A percentile compares a stretch with the other conserved stretches of the same genome.
phyloP scores from a whole-genome alignment of 2,888 invertebrate genomes.

The Allacma fusca region DNA sequence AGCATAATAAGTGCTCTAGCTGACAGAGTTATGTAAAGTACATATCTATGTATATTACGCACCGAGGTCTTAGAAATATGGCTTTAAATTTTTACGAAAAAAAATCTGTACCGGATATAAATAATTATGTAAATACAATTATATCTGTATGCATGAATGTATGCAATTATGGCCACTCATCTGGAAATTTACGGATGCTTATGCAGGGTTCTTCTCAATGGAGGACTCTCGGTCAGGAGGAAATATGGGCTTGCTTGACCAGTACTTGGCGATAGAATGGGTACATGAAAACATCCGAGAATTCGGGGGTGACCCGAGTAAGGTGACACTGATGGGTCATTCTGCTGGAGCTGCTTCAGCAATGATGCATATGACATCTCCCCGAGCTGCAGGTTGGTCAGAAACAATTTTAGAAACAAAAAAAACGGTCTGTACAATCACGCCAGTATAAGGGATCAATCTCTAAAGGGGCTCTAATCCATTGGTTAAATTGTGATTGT shows the following conservation, averaged over 20 bases:
- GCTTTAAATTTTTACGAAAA: too few relatives aligned
- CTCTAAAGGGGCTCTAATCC: too few relatives aligned
- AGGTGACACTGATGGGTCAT: conserved; percentile 84
- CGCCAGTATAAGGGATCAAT: too few relatives aligned
- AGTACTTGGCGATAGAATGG: conserved; percentile 80
- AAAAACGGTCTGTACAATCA: neutral
- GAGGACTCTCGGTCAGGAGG: conserved; percentile 68
- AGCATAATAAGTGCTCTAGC: neutral
- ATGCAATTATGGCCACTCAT: too few relatives aligned
- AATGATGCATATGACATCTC: conserved; percentile 73
- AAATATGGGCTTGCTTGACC: conserved; percentile 86
- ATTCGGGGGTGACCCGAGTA: conserved; percentile 82
- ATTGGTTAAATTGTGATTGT: too few relatives aligned
- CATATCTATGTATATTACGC: too few relatives aligned
- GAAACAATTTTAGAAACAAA: conserved; percentile 7
- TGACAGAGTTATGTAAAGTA: too few relatives aligned
- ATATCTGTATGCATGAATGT: too few relatives aligned
- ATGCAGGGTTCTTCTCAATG: conserved; percentile 70
- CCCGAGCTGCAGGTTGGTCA: conserved; percentile 70
- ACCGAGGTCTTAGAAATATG: too few relatives aligned
- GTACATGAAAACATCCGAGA: conserved; percentile 77
- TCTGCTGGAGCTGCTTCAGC: conserved; percentile 79
- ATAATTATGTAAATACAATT: too few relatives aligned
- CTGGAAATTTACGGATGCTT: neutral
- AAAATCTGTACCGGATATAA: too few relatives aligned